Evolutionary conservation across 2,888 invertebrate species (phyloP), one percentile per base, ranked within the genome.

Genomic region (Athalia cordata): DNA sequence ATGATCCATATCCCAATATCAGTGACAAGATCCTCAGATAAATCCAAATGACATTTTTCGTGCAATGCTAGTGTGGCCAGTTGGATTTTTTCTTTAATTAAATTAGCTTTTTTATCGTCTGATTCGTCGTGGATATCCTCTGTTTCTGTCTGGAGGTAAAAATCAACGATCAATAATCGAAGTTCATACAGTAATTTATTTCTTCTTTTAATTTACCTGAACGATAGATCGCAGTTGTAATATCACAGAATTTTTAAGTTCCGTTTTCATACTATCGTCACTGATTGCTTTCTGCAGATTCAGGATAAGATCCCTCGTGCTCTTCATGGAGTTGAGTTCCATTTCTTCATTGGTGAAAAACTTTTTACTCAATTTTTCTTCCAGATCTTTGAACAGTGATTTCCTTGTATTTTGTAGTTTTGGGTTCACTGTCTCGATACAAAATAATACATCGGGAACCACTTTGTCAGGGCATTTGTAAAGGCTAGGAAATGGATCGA

Each of bases 301-400:
- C n/a, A 85, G 62, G 76, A 78, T 83, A 57, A 89, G 81, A 45
- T 81, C 82, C 79, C 83, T 84, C n/a, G 88, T 74, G 67, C 87
- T 83, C 13, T 79, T 67, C n/a, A 81, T 6, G 79, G 81, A 79
- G 3, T 77, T 83, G 8, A 84, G 78, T 45, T 84, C 80, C 59
- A 61, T 76, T 15, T 79, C 67, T 29, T 83, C 61, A 6, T 61
- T 55, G 13, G 80, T 81, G n/a, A 85, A 76, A 62, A 87, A 80
- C 45, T 75, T 82, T 79, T 82, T 83, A 8, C 78, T 80, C 57
- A 88, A 81, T 80, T 83, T 86, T n/a, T 80, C 80, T 67, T 84
- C 83, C 43, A 86, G 83, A 78, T 86, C 86, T 50, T 80, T 84
- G 4, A 87, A 79, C 47, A 77, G 76, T 29, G 15, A 47, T 78